Evolutionary conservation across 2,888 invertebrate genomes (phyloP).

Genomic region (Anodontia alba): DNA sequence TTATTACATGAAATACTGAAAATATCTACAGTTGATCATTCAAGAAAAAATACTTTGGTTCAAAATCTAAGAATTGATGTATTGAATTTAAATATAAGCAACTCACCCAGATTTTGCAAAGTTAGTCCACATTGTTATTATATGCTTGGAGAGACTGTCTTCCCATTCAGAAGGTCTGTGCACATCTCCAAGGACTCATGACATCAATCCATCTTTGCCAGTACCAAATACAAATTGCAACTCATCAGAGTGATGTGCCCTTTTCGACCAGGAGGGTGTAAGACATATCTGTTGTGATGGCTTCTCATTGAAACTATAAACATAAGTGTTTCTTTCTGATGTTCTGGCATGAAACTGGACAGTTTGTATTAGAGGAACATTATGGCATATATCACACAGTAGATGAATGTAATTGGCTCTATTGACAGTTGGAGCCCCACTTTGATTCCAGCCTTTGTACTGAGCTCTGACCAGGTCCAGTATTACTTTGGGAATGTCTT

Average conservation of each 20-base stretch:
- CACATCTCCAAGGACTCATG: constrained; percentile 82
- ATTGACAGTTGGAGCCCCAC: not conserved
- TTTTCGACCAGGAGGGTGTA: constrained; percentile 75
- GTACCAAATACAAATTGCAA: constrained; percentile 78
- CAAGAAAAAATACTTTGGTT: too few species aligned
- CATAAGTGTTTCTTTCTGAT: constrained; percentile 42
- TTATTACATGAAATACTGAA: too few species aligned
- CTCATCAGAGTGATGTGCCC: constrained; percentile 80
- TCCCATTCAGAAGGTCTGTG: constrained; percentile 91
- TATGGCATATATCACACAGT: constrained; percentile 3
- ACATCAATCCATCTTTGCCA: constrained; percentile 10
- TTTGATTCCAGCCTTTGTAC: not conserved
- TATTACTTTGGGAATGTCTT: not conserved
- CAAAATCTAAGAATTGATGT: too few species aligned
- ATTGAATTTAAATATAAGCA: too few species aligned
- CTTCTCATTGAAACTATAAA: constrained; percentile 67
- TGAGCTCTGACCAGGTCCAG: not conserved
- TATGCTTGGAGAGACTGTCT: constrained; percentile 91
- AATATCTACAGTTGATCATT: too few species aligned
- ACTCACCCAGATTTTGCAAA: constrained; percentile 93
- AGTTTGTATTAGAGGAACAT: constrained; percentile 88
- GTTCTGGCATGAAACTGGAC: constrained; percentile 91
- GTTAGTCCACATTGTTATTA: constrained; percentile 98
- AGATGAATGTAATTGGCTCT: not conserved
- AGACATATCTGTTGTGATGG: constrained; percentile 61